Conservation (phyloP, 2,888 invertebrate genomes). For the Sclerodermus sp. region DNA sequence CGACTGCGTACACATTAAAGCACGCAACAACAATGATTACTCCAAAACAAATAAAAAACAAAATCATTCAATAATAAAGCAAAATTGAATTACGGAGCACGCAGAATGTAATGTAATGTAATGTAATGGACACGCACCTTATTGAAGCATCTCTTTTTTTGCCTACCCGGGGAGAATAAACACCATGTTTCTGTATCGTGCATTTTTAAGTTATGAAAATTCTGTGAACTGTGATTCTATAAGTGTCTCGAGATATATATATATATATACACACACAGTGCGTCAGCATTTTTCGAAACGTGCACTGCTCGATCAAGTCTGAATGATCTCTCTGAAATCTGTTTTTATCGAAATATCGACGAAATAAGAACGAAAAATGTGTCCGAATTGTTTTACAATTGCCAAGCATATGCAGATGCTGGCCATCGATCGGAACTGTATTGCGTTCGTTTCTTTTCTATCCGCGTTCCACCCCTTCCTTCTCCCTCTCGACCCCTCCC, state of each 20-base stretch:
- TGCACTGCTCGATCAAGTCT: too few relatives aligned
- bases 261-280: too few relatives aligned
- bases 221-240: background rate
- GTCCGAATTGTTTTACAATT: constrained; percentile 15
- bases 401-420: constrained; percentile 18
- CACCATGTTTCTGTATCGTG: constrained; percentile 30
- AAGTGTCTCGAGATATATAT: background rate
- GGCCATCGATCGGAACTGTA: constrained; percentile 23
- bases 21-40: constrained; percentile 48
- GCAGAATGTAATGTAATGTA: constrained; percentile 38
- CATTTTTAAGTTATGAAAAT: constrained; percentile 17
- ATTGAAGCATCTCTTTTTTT: constrained; percentile 36
- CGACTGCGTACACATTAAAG: constrained; percentile 46
- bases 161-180: constrained; percentile 31
- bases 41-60: constrained; percentile 32
- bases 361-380: background rate
- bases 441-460: constrained; percentile 16
- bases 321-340: too few relatives aligned
- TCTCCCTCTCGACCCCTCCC: constrained; percentile 14
- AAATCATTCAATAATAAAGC: constrained; percentile 5
- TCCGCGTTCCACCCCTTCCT: constrained; percentile 8
- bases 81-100: constrained; percentile 46
- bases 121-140: constrained; percentile 36
- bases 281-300: too few relatives aligned
- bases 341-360: too few relatives aligned